Percentiles rank a stretch among this genome's conserved stretches.
phyloP scores from a whole-genome alignment of 2,888 invertebrate genomes.

The Melitaea athalia region DNA sequence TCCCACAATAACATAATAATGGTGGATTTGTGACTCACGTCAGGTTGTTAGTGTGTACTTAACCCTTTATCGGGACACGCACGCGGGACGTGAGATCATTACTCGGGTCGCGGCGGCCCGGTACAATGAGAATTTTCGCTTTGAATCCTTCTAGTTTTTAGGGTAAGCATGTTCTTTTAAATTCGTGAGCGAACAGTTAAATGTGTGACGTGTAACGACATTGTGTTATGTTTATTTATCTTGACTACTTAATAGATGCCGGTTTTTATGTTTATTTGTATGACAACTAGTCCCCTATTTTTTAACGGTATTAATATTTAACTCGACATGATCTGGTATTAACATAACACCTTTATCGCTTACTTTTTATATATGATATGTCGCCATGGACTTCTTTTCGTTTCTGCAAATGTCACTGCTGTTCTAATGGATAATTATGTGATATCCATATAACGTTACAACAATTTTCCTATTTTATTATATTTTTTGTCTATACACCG shows the following conservation, averaged over 20 bases:
- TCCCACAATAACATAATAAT: constrained; percentile 82
- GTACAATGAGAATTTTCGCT: constrained; percentile 57
- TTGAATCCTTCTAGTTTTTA: constrained; percentile 42
- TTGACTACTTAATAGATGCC: constrained; percentile 47
- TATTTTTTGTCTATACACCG: too few relatives aligned
- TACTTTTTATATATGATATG: neutral
- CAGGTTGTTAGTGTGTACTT: constrained; percentile 81
- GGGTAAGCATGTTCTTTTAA: constrained; percentile 45
- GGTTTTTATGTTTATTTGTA: constrained; percentile 52
- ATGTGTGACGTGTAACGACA: constrained; percentile 58
- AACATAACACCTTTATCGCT: neutral
- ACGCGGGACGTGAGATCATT: constrained; percentile 80
- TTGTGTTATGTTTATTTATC: constrained; percentile 50
- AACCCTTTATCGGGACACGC: constrained; percentile 82
- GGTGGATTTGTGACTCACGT: constrained; percentile 81
- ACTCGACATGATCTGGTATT: constrained; percentile 3
- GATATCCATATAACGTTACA: too few relatives aligned
- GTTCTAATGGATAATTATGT: too few relatives aligned
- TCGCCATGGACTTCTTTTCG: too few relatives aligned
- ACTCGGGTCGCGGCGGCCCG: constrained; percentile 65
- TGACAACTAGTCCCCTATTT: constrained; percentile 46
- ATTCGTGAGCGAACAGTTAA: constrained; percentile 59
- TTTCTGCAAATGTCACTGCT: too few relatives aligned
- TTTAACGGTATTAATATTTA: neutral
- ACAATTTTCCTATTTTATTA: too few relatives aligned